Percentiles rank a stretch among this genome's conserved stretches.
These are phyloP conservation scores for Stercorarius parasiticus DNA, from an alignment of 2,113 vertebrate genomes.

Conservation along the genomic window DNA sequence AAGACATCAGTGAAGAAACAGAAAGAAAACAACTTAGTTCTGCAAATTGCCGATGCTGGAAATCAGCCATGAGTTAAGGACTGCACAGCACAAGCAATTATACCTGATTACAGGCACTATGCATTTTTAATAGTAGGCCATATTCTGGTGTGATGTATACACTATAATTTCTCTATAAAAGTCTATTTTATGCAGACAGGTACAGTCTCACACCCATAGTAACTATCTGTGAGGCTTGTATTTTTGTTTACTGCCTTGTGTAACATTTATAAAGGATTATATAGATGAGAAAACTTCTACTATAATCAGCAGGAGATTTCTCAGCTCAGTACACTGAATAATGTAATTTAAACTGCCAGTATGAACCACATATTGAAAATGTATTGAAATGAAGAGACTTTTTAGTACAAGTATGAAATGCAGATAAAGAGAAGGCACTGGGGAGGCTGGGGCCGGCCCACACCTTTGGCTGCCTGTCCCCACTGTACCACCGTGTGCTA, in stretches of 20 bases:
- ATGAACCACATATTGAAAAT: not conserved
- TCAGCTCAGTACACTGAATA: not conserved
- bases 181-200: not conserved
- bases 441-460: not conserved
- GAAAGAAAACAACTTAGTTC: not conserved
- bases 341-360: not conserved
- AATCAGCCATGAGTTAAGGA: not conserved
- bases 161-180: not conserved
- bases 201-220: not conserved
- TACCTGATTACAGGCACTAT: not conserved
- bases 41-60: not conserved
- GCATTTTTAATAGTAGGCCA: not conserved
- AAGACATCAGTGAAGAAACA: not conserved
- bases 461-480: not conserved
- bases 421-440: not conserved
- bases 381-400: not conserved
- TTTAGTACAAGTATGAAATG: not conserved
- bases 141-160: not conserved
- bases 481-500: fast-evolving
- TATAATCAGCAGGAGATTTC: not conserved
- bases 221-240: not conserved
- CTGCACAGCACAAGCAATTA: not conserved
- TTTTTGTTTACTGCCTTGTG: not conserved
- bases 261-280: not conserved
- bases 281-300: not conserved